Conservation (phyloP, 2,113 vertebrate species). For the Odontophorus gujanensis region DNA sequence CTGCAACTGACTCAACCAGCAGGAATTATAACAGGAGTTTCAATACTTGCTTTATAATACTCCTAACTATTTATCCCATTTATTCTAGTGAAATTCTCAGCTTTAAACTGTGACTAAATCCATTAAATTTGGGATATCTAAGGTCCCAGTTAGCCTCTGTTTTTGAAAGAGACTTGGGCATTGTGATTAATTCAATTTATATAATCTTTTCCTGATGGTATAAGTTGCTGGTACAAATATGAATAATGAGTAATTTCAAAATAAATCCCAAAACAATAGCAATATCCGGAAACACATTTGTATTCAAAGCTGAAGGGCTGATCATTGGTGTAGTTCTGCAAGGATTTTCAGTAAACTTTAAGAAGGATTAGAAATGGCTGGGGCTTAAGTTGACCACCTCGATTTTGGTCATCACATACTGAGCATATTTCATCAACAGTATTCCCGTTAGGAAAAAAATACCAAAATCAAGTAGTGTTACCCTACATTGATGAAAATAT, state of each 20-base stretch:
- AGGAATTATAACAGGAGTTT: not conserved
- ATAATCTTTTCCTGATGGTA: not conserved
- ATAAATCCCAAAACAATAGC: not conserved
- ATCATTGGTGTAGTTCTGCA: not conserved
- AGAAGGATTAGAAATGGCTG: not conserved
- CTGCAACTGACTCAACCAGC: not conserved
- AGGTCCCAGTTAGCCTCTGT: not conserved
- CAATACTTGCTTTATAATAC: not conserved
- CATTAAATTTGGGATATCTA: not conserved
- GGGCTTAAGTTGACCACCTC: not conserved
- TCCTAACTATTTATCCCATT: not conserved
- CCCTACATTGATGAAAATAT: conserved; percentile 39
- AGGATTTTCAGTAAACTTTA: not conserved
- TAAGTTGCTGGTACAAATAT: not conserved
- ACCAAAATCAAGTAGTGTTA: conserved; percentile 20
- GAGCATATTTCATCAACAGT: not conserved
- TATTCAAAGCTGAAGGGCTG: not conserved
- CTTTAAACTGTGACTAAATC: not conserved
- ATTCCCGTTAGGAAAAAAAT: not conserved
- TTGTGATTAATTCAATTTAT: not conserved
- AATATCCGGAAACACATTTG: not conserved
- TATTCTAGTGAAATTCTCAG: not conserved
- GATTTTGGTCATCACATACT: not conserved
- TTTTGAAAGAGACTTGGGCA: not conserved
- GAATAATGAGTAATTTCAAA: not conserved